These are phyloP conservation scores for Talpa occidentalis DNA, from an alignment of 2,113 vertebrate genomes.

Conservation along the genomic window DNA sequence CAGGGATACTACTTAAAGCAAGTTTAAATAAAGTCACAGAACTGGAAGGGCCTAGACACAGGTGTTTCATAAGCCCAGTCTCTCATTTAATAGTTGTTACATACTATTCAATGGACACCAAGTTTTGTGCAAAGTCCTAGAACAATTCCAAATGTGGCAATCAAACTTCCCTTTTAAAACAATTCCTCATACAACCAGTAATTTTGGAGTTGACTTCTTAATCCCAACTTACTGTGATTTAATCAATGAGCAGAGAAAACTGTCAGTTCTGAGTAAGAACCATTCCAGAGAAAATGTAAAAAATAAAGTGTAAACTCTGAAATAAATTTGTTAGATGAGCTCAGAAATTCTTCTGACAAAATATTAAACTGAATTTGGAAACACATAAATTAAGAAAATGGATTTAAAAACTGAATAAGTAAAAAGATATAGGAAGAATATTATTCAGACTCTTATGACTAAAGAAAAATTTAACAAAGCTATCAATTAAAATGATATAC, in stretches of 20 bases:
- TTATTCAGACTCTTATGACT: not conserved
- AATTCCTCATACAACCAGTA: constrained; percentile 7
- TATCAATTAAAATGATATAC: not conserved
- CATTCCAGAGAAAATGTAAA: constrained; percentile 16
- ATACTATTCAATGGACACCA: not conserved
- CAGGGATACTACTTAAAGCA: not conserved
- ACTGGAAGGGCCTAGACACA: not conserved
- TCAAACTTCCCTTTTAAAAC: constrained; percentile 5
- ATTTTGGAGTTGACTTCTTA: constrained; percentile 20
- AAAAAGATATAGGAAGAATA: constrained; percentile 10
- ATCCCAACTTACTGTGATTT: not conserved
- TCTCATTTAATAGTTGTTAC: not conserved
- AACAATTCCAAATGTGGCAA: constrained; percentile 35
- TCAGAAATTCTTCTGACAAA: not conserved
- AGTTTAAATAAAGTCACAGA: constrained; percentile 40
- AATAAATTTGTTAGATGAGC: not conserved
- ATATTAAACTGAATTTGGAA: not conserved
- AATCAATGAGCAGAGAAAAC: not conserved
- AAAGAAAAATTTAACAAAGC: constrained; percentile 2
- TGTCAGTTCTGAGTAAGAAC: not conserved
- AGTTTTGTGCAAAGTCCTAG: constrained; percentile 8
- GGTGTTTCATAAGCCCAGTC: not conserved
- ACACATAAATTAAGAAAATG: not conserved
- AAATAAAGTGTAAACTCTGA: not conserved
- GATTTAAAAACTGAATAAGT: not conserved